Evolutionary conservation across 2,113 vertebrate genomes (phyloP).

Genomic region (Phainopepla nitens): DNA sequence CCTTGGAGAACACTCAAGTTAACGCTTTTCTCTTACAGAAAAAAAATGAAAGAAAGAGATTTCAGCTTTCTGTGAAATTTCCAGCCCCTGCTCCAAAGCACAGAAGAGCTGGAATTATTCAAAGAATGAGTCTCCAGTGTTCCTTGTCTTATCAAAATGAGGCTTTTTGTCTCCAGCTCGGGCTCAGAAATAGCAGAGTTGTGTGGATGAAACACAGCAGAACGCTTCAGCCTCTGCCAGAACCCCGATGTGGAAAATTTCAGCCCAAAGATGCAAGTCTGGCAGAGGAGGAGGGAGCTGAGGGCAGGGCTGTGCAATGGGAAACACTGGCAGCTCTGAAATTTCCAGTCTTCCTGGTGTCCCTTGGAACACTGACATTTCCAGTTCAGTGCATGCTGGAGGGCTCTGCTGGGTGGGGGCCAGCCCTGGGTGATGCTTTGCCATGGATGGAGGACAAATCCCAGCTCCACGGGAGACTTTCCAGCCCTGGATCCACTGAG

Average conservation of each 20-base stretch:
- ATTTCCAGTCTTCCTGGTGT: neutral
- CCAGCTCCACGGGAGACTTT: neutral
- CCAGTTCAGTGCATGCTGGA: neutral
- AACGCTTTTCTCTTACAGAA: neutral
- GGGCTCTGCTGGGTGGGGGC: neutral
- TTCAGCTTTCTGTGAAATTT: neutral
- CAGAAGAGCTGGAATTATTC: neutral
- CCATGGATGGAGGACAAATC: neutral
- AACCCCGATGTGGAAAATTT: neutral
- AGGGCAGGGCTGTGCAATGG: neutral
- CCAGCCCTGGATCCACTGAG: neutral
- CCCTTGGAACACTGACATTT: neutral
- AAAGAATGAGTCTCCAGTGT: neutral
- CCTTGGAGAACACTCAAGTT: neutral
- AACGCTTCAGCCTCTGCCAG: neutral
- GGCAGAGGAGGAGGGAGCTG: neutral
- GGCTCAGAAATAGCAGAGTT: neutral
- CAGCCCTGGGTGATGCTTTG: neutral
- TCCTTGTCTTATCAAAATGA: conserved; percentile 6
- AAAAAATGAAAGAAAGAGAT: neutral
- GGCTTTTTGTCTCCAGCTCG: neutral
- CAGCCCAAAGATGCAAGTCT: neutral
- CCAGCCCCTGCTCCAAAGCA: neutral
- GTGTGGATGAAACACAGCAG: neutral
- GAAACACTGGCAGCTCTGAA: neutral